These are phyloP conservation scores for Drosophila varians DNA, from an alignment of 1,140 invertebrate species.

Conservation along the genomic window DNA sequence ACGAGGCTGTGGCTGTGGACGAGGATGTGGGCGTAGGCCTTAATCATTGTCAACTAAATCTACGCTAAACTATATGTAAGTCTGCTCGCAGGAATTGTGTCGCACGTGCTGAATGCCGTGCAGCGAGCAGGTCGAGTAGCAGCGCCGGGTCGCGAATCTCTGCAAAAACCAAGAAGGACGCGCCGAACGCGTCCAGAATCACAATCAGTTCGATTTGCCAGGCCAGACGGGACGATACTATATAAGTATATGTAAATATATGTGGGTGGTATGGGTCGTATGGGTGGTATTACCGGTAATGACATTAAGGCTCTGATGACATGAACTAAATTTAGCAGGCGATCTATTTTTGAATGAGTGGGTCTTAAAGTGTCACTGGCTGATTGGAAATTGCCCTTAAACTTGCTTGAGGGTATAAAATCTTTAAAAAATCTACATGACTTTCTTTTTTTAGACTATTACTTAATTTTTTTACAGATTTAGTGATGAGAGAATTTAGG, in stretches of 20 bases:
- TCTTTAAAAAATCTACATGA: no score
- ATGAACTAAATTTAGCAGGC: constrained; percentile 28
- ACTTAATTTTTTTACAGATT: no score
- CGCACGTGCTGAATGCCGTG: constrained; percentile 87
- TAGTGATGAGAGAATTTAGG: no score
- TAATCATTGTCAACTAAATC: constrained; percentile 53
- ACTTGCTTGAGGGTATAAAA: not conserved
- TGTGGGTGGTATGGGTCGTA: not conserved
- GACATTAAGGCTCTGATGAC: constrained; percentile 29
- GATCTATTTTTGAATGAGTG: not conserved
- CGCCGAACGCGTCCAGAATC: constrained; percentile 53
- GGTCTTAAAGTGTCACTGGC: constrained; percentile 17
- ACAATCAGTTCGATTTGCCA: constrained; percentile 50
- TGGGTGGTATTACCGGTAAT: not conserved
- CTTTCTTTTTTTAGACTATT: no score
- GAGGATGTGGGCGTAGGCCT: constrained; percentile 4
- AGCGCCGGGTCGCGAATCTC: constrained; percentile 89
- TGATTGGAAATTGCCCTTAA: constrained; percentile 1
- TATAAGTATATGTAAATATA: not conserved
- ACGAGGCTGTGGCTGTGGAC: not conserved
- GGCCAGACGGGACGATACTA: constrained; percentile 13
- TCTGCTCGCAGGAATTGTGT: constrained; percentile 91
- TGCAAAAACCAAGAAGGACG: constrained; percentile 84
- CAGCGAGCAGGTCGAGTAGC: constrained; percentile 88
- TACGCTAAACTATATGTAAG: constrained; percentile 88